Percentiles rank a stretch among this genome's conserved stretches.
Conservation (phyloP, 2,113 vertebrate genomes). For the Oreochromis niloticus region DNA sequence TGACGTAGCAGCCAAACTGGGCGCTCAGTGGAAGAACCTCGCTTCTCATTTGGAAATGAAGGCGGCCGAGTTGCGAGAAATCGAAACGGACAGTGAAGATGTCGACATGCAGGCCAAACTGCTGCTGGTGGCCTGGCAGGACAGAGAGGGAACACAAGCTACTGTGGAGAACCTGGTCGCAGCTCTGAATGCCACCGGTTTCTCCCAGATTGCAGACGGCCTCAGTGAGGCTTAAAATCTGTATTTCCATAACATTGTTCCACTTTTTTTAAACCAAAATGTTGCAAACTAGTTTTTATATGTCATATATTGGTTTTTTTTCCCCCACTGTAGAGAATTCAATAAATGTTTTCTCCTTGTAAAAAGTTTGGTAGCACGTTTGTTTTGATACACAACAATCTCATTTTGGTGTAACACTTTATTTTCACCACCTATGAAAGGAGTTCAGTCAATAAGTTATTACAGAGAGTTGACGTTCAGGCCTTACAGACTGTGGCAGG, state of each 20-base stretch:
- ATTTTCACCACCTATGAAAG: conserved; percentile 83
- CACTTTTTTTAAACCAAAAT: conserved; percentile 17
- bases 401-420: conserved; percentile 77
- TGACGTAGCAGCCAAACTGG: conserved; percentile 82
- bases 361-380: not conserved
- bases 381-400: conserved; percentile 1
- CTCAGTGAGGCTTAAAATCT: conserved; percentile 67
- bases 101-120: conserved; percentile 90
- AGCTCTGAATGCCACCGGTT: conserved; percentile 78
- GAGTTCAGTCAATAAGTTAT: conserved; percentile 82
- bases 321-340: not conserved
- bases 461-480: conserved; percentile 62
- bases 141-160: conserved; percentile 86
- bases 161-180: conserved; percentile 80
- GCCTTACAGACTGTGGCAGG: conserved; percentile 74
- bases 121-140: conserved; percentile 95
- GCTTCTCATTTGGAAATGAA: conserved; percentile 90
- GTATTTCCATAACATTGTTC: not conserved
- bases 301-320: conserved; percentile 1
- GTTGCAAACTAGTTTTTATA: conserved; percentile 33
- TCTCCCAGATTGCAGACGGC: conserved; percentile 79
- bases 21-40: conserved; percentile 84
- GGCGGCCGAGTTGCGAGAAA: conserved; percentile 86
- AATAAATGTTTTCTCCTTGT: conserved; percentile 45
- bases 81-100: conserved; percentile 90